Base-by-base conservation (phyloP, 2,888 invertebrate genomes). In the Nasonia oneida region DNA sequence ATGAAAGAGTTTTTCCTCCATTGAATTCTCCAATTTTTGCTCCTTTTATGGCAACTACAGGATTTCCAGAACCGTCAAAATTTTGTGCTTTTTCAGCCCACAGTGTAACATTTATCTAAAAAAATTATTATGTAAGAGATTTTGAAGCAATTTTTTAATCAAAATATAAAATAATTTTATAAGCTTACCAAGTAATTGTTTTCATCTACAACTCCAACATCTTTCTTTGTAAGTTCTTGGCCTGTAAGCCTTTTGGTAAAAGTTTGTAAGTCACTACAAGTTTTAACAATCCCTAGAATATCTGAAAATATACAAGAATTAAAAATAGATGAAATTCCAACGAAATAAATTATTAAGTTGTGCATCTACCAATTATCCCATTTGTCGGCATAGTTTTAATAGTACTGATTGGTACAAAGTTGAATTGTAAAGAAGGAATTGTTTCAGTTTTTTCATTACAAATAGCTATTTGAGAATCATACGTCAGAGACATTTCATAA, bases 21-120 rank as follows among this genome's bases (percentile, higher is more conserved):
- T 96, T 97, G 93, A 97, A 99, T 94, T 99, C 99, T 0, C 96
- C 95, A 4, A 99, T 94, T 39, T 96, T 95, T 0, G 96, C 98
- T 3, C 97, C 97, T 94, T 99, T 99, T 1, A 97, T 95, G 29
- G 97, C 96, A 53, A 99, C 92, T 0, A 99, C 96, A 2, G 98
- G 98, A 91, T 97, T 96, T 8, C 95, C 94, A 80, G 94, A 94
- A 0, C 95, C 96, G 90, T 97, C 96, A 92, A 99, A 99, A 84
- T 95, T 96, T 91, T 97, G 97, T 0, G 99, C 99, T 91, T 97
- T 96, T 53, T 94, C 95, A 3, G 98, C 98, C 99, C 99, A 99
- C 0, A 99, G 93, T 0, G 99, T 98, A 4, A 99, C 92, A 18
- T 94, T 94, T 37, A 98, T 94, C 96, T 96, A 91, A 42, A 90